Percentiles rank a stretch among this genome's conserved stretches.
These are phyloP conservation scores for Pachymerium ferrugineum DNA, from an alignment of 2,888 invertebrate species.

Conservation along the genomic window DNA sequence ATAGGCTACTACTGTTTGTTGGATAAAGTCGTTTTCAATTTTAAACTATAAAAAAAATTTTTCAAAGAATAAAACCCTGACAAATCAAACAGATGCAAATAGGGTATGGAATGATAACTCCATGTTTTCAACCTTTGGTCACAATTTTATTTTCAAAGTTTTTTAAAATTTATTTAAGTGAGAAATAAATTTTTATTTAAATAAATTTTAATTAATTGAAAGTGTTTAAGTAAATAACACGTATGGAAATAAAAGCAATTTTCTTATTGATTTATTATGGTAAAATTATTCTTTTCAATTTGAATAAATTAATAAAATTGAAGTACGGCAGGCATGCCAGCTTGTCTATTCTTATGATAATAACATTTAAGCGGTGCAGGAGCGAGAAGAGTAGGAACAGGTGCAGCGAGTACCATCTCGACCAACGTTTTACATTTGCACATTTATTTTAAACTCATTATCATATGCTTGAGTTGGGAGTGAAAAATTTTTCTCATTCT, in stretches of 20 bases:
- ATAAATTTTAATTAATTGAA: too few relatives aligned
- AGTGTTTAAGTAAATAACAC: too few relatives aligned
- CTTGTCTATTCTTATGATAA: conserved; percentile 22
- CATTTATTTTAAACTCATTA: conserved; percentile 27
- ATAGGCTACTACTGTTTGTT: conserved; percentile 14
- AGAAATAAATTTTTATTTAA: background rate
- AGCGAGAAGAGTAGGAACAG: conserved; percentile 1
- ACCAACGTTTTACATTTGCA: background rate
- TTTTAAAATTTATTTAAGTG: too few relatives aligned
- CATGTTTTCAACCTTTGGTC: too few relatives aligned
- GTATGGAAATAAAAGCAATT: background rate
- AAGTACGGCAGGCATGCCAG: conserved; percentile 2
- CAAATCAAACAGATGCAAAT: too few relatives aligned
- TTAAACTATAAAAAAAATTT: background rate
- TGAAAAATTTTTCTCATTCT: background rate
- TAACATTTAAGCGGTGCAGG: conserved; percentile 3
- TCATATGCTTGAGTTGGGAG: conserved; percentile 4
- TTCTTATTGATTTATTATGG: conserved; percentile 6
- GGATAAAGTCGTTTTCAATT: background rate
- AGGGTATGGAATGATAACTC: too few relatives aligned
- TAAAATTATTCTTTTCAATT: conserved; percentile 24
- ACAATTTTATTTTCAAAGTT: too few relatives aligned
- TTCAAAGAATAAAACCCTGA: background rate
- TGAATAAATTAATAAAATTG: conserved; percentile 3
- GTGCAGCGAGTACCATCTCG: background rate